Base-by-base conservation (phyloP, 2,888 invertebrate genomes). In the Deilephila porcellus region DNA sequence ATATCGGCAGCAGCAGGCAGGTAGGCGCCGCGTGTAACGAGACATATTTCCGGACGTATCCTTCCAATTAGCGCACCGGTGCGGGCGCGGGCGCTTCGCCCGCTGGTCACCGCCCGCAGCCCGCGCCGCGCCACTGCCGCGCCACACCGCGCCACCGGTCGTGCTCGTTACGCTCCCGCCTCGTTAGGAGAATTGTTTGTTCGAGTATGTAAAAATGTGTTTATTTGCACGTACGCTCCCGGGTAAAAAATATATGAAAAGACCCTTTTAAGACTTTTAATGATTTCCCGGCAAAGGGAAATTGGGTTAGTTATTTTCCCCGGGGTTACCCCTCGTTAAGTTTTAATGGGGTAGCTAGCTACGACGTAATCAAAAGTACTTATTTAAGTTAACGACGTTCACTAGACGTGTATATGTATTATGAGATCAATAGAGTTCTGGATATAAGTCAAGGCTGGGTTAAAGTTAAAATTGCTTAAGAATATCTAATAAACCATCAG, bases 261-360 rank as follows among this genome's bases (percentile, higher is more conserved):
- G 94, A 93, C 93, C 94, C 93, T 94, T 94, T 94, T 93, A 93
- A 94, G 94, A 94, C 94, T 93, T 94, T 94, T 94, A 94, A 94
- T 94, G 94, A 94, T 94, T 94, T 94, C 93, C 94, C 93, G 93
- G 93, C 92, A 94, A 94, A 94, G 93, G 94, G 92, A 94, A 94
- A 94, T 94, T 94, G 94, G 94, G 94, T 94, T 94, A 94, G 94
- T 94, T 94, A 94, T 94, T 94, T 93, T 93, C 93, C 91, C 93
- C 90, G 90, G 93, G 93, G 93, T 93, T 93, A 91, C 91, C 92
- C 93, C 94, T 94, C 94, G 94, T 94, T 94, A 94, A 94, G 94
- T 94, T 94, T 94, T 94, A 94, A 94, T 94, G 93, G 93, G 93
- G 94, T 93, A 93, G 94, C 92, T 91, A 90, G 93, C 93, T 91